A percentile compares a stretch with the other conserved stretches of the same genome.
Conservation (phyloP, 2,113 vertebrate genomes). For the Apus apus region DNA sequence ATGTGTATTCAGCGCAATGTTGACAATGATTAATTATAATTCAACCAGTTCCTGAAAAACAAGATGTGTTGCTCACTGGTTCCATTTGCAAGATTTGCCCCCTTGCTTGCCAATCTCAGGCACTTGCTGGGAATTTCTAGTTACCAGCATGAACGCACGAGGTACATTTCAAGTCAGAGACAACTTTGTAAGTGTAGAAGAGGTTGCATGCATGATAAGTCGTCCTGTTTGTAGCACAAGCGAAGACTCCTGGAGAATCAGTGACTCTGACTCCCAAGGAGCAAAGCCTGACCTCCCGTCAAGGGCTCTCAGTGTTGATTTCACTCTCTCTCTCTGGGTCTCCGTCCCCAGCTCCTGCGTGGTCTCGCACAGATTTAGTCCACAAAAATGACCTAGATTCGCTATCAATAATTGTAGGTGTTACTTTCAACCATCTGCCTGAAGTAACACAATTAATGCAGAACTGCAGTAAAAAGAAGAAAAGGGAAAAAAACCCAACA, state of each 20-base stretch:
- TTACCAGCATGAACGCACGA: background rate
- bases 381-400: background rate
- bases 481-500: background rate
- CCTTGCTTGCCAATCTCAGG: background rate
- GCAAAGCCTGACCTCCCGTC: background rate
- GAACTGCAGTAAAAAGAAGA: background rate
- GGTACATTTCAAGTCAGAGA: background rate
- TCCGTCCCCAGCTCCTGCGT: fast-evolving
- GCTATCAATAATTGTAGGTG: background rate
- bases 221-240: background rate
- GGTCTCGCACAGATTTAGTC: background rate
- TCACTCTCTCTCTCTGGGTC: background rate
- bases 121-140: background rate
- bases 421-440: background rate
- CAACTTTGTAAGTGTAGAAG: background rate
- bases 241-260: background rate
- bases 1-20: fast-evolving
- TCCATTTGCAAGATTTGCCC: background rate
- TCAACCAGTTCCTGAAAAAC: background rate
- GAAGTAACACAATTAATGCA: background rate
- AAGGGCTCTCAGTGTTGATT: background rate
- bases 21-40: background rate
- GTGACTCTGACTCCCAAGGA: background rate
- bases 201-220: fast-evolving
- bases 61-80: fast-evolving